phyloP scores from a whole-genome alignment of 1,140 invertebrate species.

The Muscidifurax raptorellus region DNA sequence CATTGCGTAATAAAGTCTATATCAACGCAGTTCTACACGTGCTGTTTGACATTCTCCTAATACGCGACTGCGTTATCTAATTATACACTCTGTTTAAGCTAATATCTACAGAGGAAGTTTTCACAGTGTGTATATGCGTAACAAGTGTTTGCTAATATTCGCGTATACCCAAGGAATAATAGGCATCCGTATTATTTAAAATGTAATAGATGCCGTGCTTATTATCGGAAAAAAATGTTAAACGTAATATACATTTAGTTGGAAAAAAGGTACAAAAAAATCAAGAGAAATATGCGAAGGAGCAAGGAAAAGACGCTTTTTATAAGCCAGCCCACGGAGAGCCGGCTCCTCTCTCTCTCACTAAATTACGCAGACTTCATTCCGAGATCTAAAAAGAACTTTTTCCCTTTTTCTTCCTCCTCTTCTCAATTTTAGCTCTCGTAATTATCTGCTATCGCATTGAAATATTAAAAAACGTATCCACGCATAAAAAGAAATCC shows the following conservation, averaged over 20 bases:
- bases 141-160: too few species aligned
- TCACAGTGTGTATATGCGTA: too few species aligned
- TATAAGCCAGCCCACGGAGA: background rate
- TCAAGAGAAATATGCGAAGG: background rate
- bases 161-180: too few species aligned
- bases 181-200: background rate
- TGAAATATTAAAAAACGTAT: background rate
- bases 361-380: background rate
- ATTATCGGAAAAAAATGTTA: background rate
- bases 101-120: background rate
- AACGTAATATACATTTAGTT: background rate
- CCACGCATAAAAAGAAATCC: background rate
- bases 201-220: background rate
- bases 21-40: background rate
- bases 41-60: background rate
- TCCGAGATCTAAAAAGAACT: background rate
- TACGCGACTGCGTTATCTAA: background rate
- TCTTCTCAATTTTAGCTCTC: background rate
- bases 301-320: conserved; percentile 1
- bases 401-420: background rate
- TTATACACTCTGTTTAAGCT: background rate
- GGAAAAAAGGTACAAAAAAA: background rate
- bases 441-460: background rate
- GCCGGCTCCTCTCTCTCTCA: background rate
- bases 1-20: background rate